These are phyloP conservation scores for Idaea dimidiata DNA, from an alignment of 2,888 invertebrate genomes.

Conservation along the genomic window DNA sequence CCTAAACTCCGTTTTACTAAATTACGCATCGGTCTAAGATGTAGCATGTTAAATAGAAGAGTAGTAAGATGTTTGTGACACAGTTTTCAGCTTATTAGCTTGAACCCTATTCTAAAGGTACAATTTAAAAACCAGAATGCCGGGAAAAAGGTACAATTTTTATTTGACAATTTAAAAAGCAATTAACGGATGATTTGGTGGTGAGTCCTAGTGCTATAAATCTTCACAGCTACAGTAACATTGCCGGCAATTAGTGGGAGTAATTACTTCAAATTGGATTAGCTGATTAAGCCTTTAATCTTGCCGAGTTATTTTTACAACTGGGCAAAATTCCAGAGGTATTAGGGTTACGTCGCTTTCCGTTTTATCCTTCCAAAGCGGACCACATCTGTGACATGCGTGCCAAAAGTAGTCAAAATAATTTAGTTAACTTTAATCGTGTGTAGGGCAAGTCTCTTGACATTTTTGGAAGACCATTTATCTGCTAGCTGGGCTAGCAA, in stretches of 20 bases:
- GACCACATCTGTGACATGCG: background rate
- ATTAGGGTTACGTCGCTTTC: background rate
- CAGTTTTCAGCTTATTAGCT: too few relatives aligned
- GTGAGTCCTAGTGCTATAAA: constrained; percentile 18
- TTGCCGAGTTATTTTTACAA: background rate
- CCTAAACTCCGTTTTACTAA: too few relatives aligned
- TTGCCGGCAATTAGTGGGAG: constrained; percentile 26
- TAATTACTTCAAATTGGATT: constrained; percentile 31
- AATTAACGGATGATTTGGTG: constrained; percentile 24
- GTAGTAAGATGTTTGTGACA: too few relatives aligned
- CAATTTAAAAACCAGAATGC: too few relatives aligned
- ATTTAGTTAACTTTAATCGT: too few relatives aligned
- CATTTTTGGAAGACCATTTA: too few relatives aligned
- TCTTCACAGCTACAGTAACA: constrained; percentile 27
- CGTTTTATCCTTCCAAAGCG: background rate
- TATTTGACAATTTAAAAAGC: background rate
- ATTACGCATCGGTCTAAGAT: too few relatives aligned
- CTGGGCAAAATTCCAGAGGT: background rate
- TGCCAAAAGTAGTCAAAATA: background rate
- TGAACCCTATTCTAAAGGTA: too few relatives aligned
- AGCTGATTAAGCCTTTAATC: constrained; percentile 16
- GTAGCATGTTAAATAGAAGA: too few relatives aligned
- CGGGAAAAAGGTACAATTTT: background rate
- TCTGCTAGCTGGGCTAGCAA: too few relatives aligned
- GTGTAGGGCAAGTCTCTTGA: too few relatives aligned